Base-by-base conservation (phyloP, 2,888 invertebrate genomes). In the Monopis laevigella region DNA sequence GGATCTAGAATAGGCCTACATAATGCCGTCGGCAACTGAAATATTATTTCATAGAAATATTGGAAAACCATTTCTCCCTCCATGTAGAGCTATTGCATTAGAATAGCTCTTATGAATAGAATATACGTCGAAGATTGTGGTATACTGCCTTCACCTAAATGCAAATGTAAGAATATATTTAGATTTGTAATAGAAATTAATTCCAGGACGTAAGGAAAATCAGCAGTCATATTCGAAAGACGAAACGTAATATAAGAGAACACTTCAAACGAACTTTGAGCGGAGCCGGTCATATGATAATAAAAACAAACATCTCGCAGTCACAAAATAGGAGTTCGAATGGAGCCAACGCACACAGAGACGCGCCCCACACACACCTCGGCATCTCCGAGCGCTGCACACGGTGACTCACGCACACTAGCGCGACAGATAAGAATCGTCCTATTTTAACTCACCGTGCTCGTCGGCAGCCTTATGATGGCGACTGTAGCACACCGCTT, bases 391-490 rank as follows among this genome's bases (percentile, higher is more conserved):
- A 43, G 8, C 7, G 16, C n/a, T 17, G 17, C 39, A 17, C 28
- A 28, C 7, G 11, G 53, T 61, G 67, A 58, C 61, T 59, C 61
- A 52, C 62, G 60, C 61, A 62, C 60, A 59, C 53, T 43, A 39
- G 51, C 55, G 48, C 60, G 56, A 54, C 59, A 77, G 78, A 78
- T 78, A 78, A 78, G 71, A 73, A 74, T 74, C 75, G 78, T 77
- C 70, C 78, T 70, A 80, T 78, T 77, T 78, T 72, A 74, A 80
- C 78, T 80, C 62, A 80, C 78, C 75, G 73, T 71, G 65, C 69
- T 75, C 69, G 74, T 69, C 14, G 32, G 32, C 32, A 32, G 14
- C 32, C 14, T 32, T 32, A 32, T 32, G 74, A 71, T 70, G 75
- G 77, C 73, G 67, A 47, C 48, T 50, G 51, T 44, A 39, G 30